These are phyloP conservation scores for Eleginops maclovinus DNA, from an alignment of 2,113 vertebrate genomes.

Conservation along the genomic window DNA sequence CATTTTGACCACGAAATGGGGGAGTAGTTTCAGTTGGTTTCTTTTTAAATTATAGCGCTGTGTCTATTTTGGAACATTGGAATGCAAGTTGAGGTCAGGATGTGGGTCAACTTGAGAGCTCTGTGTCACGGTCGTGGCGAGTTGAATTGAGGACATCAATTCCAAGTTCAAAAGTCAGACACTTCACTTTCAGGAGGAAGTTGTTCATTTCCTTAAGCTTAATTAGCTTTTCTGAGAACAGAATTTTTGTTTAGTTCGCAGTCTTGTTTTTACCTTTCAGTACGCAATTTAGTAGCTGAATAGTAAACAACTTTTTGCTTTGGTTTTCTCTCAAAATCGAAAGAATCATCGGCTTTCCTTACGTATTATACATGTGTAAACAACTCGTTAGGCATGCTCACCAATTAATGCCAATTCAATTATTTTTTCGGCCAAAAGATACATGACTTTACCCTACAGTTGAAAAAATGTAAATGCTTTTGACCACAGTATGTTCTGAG, in stretches of 20 bases:
- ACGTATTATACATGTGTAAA: background rate
- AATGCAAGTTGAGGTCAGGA: conserved; percentile 69
- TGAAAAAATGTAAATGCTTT: no score
- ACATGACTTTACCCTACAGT: background rate
- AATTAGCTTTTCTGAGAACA: no score
- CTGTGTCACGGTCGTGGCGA: background rate
- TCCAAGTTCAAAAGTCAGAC: conserved; percentile 16
- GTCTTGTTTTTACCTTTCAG: background rate
- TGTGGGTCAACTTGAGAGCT: conserved; percentile 46
- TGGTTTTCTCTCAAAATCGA: background rate
- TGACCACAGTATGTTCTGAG: background rate
- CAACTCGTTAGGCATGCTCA: background rate
- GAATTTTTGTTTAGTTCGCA: background rate
- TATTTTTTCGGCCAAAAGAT: background rate
- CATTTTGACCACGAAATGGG: conserved; percentile 44
- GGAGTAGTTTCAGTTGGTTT: conserved; percentile 50
- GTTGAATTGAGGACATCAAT: conserved; percentile 53
- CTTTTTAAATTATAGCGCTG: conserved; percentile 70
- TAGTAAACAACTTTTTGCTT: background rate
- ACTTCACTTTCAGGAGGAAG: background rate
- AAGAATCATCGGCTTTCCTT: background rate
- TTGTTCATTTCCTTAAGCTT: background rate
- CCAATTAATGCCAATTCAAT: no score
- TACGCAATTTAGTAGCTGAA: background rate
- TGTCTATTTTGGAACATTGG: conserved; percentile 77